Percentiles rank a stretch among this genome's conserved stretches.
Conservation (phyloP, 2,113 vertebrate genomes). For the Salvelinus sp. region DNA sequence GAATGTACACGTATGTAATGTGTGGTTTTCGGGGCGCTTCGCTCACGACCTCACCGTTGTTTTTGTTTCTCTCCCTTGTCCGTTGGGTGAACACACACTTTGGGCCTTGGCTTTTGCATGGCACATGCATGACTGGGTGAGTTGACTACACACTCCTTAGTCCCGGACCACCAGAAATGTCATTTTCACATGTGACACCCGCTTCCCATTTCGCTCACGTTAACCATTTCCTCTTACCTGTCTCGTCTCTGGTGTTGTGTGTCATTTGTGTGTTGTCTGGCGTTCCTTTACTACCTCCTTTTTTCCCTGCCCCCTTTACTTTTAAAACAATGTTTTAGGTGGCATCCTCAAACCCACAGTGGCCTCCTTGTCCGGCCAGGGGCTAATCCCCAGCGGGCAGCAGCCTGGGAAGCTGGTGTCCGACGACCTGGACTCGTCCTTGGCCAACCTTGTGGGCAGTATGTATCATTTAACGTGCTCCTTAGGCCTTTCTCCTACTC, state of each 20-base stretch:
- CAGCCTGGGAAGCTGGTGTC: slow-evolving; percentile 88
- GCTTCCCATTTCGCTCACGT: slow-evolving; percentile 33
- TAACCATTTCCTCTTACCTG: slow-evolving; percentile 32
- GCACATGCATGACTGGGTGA: slow-evolving; percentile 74
- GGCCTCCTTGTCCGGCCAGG: slow-evolving; percentile 86
- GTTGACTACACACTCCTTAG: slow-evolving; percentile 53
- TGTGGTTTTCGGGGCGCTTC: neutral
- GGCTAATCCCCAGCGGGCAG: slow-evolving; percentile 79
- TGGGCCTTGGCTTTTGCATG: slow-evolving; percentile 75
- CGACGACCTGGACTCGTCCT: slow-evolving; percentile 90
- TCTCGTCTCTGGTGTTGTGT: neutral
- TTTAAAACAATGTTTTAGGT: slow-evolving; percentile 86
- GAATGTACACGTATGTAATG: neutral
- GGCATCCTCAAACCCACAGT: slow-evolving; percentile 94
- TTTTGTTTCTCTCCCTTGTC: slow-evolving; percentile 33
- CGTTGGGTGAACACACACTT: slow-evolving; percentile 39
- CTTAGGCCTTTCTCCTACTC: neutral
- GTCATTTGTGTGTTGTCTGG: neutral
- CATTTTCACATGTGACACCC: slow-evolving; percentile 4
- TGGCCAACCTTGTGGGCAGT: slow-evolving; percentile 97
- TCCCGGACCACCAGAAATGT: slow-evolving; percentile 7
- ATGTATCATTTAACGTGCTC: slow-evolving; percentile 62
- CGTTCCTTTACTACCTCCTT: slow-evolving; percentile 1
- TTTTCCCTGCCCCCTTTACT: slow-evolving; percentile 20
- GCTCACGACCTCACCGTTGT: slow-evolving; percentile 44